These are phyloP conservation scores for Rhadina sibilatrix DNA, from an alignment of 2,113 vertebrate species.

Conservation along the genomic window DNA sequence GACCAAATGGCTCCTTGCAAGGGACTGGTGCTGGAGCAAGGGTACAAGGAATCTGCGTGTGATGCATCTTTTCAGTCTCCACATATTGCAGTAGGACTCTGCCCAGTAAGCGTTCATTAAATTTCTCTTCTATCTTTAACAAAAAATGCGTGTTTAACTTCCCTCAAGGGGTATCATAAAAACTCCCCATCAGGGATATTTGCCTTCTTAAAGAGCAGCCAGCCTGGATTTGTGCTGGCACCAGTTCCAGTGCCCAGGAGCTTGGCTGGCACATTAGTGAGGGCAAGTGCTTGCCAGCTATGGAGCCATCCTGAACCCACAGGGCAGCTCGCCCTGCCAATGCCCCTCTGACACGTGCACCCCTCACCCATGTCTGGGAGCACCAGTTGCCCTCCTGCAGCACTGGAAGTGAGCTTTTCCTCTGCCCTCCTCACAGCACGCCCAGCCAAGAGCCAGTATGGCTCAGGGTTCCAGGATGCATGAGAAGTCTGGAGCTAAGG, in stretches of 20 bases:
- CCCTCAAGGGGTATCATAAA: not conserved
- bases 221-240: not conserved
- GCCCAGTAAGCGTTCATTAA: not conserved
- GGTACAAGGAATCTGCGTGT: not conserved
- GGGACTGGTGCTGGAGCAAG: not conserved
- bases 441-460: not conserved
- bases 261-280: not conserved
- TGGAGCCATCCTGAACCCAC: not conserved
- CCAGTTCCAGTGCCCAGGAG: not conserved
- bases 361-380: not conserved
- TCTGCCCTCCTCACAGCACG: not conserved
- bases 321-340: not conserved
- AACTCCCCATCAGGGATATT: not conserved
- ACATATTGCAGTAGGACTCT: not conserved
- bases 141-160: not conserved
- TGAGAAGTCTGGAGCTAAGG: not conserved
- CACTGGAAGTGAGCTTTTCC: not conserved
- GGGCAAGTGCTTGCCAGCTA: not conserved
- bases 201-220: not conserved
- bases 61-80: not conserved
- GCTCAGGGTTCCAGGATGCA: not conserved
- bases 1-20: not conserved
- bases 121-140: not conserved
- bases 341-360: not conserved
- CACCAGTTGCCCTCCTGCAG: not conserved